These are phyloP conservation scores for Benthosema pterotum DNA, from an alignment of 2,797 vertebrate species.

Conservation along the genomic window DNA sequence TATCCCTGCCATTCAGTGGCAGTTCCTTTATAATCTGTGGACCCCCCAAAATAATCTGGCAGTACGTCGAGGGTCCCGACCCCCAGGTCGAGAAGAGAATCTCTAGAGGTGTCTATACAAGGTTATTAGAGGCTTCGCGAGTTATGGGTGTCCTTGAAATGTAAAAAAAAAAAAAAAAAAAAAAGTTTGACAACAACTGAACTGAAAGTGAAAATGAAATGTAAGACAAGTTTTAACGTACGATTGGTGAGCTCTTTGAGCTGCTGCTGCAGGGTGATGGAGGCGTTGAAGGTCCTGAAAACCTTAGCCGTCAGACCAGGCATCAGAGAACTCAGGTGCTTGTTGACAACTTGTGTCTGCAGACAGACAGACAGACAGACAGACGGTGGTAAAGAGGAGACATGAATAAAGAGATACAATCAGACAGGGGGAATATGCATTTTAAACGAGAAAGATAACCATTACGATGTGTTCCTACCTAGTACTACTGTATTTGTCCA, in stretches of 20 bases:
- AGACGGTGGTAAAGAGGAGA: background rate
- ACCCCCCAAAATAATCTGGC: too few species aligned
- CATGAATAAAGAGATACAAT: background rate
- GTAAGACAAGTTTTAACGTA: slow-evolving; percentile 46
- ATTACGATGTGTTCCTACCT: too few species aligned
- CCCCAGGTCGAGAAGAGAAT: too few species aligned
- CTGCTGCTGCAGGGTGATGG: slow-evolving; percentile 81
- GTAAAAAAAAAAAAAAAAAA: too few species aligned
- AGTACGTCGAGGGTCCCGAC: too few species aligned
- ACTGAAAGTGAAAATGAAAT: background rate
- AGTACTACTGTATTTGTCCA: too few species aligned
- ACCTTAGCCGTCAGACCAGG: slow-evolving; percentile 82
- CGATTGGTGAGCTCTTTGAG: slow-evolving; percentile 78
- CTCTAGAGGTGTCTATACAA: too few species aligned
- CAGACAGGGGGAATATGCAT: background rate
- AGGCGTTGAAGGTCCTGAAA: slow-evolving; percentile 84
- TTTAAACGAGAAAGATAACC: too few species aligned
- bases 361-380: slow-evolving; percentile 19
- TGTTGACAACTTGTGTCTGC: slow-evolving; percentile 75
- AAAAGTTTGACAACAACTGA: background rate
- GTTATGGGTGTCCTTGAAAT: background rate
- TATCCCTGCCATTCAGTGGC: too few species aligned
- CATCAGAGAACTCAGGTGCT: slow-evolving; percentile 80
- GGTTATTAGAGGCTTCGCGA: too few species aligned
- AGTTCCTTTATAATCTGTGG: too few species aligned